Conservation (phyloP, 53 echinoderm and acorn worm genomes). For the Zoroaster sp. region DNA sequence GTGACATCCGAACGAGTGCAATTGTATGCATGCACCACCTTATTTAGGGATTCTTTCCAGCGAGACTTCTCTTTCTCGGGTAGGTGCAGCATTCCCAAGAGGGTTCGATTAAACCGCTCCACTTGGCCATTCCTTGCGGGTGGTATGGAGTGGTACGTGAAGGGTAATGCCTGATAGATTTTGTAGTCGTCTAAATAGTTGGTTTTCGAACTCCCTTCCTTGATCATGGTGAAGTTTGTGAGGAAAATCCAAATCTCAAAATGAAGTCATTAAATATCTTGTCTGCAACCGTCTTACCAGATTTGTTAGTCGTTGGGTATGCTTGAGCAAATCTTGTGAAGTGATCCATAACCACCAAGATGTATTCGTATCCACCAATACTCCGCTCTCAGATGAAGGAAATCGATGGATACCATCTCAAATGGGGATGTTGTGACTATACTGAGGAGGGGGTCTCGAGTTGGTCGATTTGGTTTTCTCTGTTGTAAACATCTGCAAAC, state of each 20-base stretch:
- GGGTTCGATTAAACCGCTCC: slow-evolving; percentile 20
- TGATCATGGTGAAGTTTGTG: slow-evolving; percentile 1
- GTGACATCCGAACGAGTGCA: slow-evolving; percentile 20
- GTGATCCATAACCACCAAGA: slow-evolving; percentile 30
- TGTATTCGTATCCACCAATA: slow-evolving; percentile 39
- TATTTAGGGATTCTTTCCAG: slow-evolving; percentile 43
- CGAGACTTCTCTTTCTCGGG: slow-evolving; percentile 23
- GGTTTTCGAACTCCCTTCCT: slow-evolving; percentile 54
- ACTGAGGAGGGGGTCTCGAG: not conserved
- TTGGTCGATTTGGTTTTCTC: not conserved
- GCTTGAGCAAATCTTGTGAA: slow-evolving; percentile 44
- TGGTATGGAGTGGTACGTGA: slow-evolving; percentile 64
- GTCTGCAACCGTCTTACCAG: slow-evolving; percentile 45
- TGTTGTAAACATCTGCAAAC: not conserved
- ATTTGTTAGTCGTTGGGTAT: slow-evolving; percentile 50
- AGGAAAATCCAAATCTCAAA: not conserved
- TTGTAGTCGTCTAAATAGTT: slow-evolving; percentile 41
- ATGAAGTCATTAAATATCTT: not conserved
- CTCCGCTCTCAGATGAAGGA: slow-evolving; percentile 13
- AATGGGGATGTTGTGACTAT: slow-evolving; percentile 32
- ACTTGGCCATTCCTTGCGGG: slow-evolving; percentile 34
- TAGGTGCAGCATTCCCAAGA: slow-evolving; percentile 34
- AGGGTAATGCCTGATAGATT: not conserved
- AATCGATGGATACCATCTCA: slow-evolving; percentile 13
- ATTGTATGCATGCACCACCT: slow-evolving; percentile 46